Evolutionary conservation across 1,140 invertebrate genomes (phyloP).

Genomic region (Triops longicaudatus): DNA sequence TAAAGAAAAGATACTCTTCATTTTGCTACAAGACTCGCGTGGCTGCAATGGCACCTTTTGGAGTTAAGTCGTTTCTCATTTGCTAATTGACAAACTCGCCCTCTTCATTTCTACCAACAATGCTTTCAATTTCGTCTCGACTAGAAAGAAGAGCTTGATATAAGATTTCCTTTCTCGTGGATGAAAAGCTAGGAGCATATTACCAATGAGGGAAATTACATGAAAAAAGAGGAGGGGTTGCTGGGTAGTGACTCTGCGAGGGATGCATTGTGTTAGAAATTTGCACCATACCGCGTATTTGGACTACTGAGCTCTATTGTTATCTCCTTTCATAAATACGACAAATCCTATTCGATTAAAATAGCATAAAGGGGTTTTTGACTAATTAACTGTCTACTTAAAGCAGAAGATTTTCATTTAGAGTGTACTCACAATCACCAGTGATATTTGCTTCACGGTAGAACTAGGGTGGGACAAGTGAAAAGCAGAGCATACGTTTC

Average conservation of each 20-base stretch:
- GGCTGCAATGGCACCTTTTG: neutral
- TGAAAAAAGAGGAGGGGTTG: neutral
- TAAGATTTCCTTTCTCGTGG: neutral
- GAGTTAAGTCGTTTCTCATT: slow-evolving; percentile 3
- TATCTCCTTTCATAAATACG: neutral
- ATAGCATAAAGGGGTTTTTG: slow-evolving; percentile 11
- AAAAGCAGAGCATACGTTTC: neutral
- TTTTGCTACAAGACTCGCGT: neutral
- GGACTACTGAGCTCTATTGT: neutral
- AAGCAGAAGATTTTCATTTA: neutral
- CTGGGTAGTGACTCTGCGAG: neutral
- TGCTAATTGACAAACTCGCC: slow-evolving; percentile 7
- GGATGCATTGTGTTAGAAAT: neutral
- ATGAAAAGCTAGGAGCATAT: neutral
- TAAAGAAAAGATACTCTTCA: neutral
- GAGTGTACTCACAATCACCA: neutral
- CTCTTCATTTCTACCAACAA: neutral
- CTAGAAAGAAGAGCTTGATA: neutral
- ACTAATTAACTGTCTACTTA: slow-evolving; percentile 18
- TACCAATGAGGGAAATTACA: neutral
- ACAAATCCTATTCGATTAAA: slow-evolving; percentile 4
- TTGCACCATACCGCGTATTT: neutral
- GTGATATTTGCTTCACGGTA: neutral
- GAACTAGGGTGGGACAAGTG: neutral
- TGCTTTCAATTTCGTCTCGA: neutral